Conservation (phyloP, 2,113 vertebrate genomes). For the Ictalurus furcatus region DNA sequence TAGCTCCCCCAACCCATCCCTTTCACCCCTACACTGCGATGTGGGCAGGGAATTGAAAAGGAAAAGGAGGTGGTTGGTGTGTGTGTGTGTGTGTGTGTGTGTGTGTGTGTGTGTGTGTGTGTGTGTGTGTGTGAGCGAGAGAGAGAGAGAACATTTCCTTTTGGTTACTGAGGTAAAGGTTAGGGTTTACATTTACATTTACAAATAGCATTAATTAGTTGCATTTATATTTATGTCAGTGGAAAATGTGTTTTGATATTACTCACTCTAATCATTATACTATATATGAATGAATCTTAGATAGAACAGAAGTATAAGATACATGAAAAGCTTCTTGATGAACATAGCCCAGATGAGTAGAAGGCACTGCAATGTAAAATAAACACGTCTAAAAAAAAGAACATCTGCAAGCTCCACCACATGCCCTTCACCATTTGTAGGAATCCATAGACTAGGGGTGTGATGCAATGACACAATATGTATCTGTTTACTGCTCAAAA, state of each 20-base stretch:
- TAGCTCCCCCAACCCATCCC: not conserved
- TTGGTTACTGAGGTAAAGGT: not conserved
- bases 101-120: not conserved
- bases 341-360: not conserved
- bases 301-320: not conserved
- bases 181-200: not conserved
- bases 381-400: not conserved
- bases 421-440: not conserved
- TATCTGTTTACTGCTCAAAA: not conserved
- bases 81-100: not conserved
- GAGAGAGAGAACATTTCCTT: not conserved
- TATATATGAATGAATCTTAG: not conserved
- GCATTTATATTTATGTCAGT: not conserved
- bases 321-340: not conserved
- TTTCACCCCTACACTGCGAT: slow-evolving; percentile 10
- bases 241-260: not conserved
- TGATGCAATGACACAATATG: not conserved
- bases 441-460: slow-evolving; percentile 18
- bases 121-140: not conserved
- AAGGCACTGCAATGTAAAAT: slow-evolving; percentile 17
- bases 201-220: not conserved
- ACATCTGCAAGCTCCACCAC: not conserved
- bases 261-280: not conserved
- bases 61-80: not conserved
- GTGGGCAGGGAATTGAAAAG: not conserved